These are phyloP conservation scores for Syngnathus typhle DNA, from an alignment of 2,113 vertebrate genomes.

Conservation along the genomic window DNA sequence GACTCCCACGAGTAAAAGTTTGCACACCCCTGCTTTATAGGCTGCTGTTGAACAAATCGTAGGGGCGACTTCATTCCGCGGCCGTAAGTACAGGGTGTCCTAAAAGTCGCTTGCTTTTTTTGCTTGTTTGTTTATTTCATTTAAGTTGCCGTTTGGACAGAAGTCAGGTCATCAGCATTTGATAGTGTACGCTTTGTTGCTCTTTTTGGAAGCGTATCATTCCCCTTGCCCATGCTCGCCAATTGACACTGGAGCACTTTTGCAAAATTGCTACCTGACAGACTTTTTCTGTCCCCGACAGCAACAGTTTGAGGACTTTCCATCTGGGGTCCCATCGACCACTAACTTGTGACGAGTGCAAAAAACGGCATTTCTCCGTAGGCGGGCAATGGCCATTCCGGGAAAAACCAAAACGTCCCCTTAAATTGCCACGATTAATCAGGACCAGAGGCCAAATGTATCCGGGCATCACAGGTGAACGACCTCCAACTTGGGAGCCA, in stretches of 20 bases:
- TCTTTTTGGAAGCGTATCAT: neutral
- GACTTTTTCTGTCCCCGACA: neutral
- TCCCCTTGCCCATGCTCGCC: neutral
- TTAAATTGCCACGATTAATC: slow-evolving; percentile 45
- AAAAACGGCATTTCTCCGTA: slow-evolving; percentile 35
- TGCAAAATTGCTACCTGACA: neutral
- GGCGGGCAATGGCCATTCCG: slow-evolving; percentile 23
- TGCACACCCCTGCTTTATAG: neutral
- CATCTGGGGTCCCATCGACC: neutral
- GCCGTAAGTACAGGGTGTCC: neutral
- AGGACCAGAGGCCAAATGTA: slow-evolving; percentile 34
- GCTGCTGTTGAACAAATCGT: neutral
- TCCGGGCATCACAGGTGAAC: slow-evolving; percentile 38
- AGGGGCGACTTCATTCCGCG: neutral
- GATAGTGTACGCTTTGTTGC: neutral
- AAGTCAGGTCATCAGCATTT: neutral
- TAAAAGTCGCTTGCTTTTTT: neutral
- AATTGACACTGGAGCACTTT: neutral
- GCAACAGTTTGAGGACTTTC: neutral
- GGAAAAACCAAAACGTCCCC: slow-evolving; percentile 19
- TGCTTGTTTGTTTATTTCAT: too few species aligned
- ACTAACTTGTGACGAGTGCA: neutral
- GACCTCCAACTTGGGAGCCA: slow-evolving; percentile 16
- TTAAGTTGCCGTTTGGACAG: neutral
- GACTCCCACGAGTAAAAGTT: neutral